These are phyloP conservation scores for Uria aalge DNA, from an alignment of 2,113 vertebrate species.

Conservation along the genomic window DNA sequence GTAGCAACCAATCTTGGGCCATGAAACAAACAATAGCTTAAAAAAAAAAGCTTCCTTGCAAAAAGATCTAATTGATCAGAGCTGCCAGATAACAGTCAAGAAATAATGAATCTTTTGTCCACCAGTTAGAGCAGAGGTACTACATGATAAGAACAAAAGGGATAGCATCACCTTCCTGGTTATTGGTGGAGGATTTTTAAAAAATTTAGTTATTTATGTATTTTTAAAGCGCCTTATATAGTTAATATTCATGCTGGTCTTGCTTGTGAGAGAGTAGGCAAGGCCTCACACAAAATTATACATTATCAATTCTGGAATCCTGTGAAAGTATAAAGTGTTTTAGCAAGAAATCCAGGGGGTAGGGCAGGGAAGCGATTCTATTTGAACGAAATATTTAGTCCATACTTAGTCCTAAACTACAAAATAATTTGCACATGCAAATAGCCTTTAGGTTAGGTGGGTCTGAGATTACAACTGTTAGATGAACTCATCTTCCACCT, in stretches of 20 bases:
- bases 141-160: background rate
- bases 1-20: background rate
- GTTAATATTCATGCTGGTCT: background rate
- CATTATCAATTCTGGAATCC: background rate
- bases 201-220: background rate
- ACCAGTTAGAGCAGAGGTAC: background rate
- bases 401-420: background rate
- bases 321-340: background rate
- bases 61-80: background rate
- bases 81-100: background rate
- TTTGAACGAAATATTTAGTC: background rate
- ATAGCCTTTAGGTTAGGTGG: background rate
- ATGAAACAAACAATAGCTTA: background rate
- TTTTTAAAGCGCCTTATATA: background rate
- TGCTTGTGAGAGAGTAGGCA: background rate
- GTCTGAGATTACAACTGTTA: background rate
- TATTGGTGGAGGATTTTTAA: background rate
- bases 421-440: background rate
- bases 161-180: background rate
- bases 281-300: background rate
- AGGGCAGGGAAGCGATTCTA: background rate
- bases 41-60: background rate
- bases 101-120: background rate
- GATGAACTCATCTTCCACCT: background rate
- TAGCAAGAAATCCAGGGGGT: background rate